Conservation (phyloP, 2,888 invertebrate species). For the Drosophila testacea region DNA sequence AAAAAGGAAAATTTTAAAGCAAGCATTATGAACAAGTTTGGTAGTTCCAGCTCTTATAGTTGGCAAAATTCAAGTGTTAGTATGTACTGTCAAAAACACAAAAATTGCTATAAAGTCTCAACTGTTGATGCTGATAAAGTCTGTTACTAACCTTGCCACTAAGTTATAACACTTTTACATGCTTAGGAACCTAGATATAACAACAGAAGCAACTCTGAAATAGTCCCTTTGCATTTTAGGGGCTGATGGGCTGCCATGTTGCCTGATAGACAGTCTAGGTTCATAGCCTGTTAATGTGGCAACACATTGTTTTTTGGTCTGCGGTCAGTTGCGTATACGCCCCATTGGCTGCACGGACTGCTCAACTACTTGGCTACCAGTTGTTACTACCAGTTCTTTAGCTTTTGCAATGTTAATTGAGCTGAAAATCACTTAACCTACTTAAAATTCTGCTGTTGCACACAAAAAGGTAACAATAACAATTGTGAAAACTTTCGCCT, state of each 20-base stretch:
- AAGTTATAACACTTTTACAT: neutral
- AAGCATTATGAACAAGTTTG: no score
- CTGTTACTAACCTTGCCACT: neutral
- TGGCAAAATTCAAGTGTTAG: no score
- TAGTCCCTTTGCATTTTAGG: constrained; percentile 54
- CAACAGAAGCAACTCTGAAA: constrained; percentile 26
- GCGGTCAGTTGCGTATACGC: constrained; percentile 61
- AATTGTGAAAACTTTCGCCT: constrained; percentile 22
- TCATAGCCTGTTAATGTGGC: constrained; percentile 69
- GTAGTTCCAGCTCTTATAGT: no score
- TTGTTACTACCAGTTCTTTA: constrained; percentile 5
- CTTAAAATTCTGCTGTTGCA: constrained; percentile 47
- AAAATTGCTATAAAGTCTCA: no score
- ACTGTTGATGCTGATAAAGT: no score
- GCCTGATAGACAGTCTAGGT: constrained; percentile 49
- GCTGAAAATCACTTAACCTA: constrained; percentile 79
- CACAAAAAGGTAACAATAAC: constrained; percentile 19
- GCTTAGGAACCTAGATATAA: neutral
- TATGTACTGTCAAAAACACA: no score
- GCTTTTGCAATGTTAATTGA: constrained; percentile 75
- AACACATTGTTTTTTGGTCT: constrained; percentile 60
- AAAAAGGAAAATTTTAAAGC: no score
- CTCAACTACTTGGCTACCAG: constrained; percentile 9
- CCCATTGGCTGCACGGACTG: constrained; percentile 48
- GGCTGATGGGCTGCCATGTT: constrained; percentile 47